phyloP scores from a whole-genome alignment of 92 coral and sea anemone species.

The Parazoanthus swiftii region DNA sequence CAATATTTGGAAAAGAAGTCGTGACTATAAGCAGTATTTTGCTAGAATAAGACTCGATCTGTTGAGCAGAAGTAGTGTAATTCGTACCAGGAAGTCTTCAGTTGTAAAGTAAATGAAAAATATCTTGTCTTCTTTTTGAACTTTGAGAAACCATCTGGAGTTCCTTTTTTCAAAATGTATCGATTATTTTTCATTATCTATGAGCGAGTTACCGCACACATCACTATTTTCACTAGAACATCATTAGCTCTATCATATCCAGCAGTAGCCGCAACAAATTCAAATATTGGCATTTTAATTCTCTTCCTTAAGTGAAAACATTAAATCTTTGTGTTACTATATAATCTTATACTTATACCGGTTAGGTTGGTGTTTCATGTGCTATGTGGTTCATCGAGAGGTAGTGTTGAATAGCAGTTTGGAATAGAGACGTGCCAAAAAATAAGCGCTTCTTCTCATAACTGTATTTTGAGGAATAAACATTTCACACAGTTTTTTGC shows the following conservation, averaged over 20 bases:
- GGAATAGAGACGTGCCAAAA: conserved; percentile 2
- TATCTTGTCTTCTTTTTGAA: no score
- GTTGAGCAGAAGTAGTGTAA: neutral
- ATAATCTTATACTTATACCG: neutral
- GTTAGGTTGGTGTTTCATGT: neutral
- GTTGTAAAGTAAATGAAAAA: no score
- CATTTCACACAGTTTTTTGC: neutral
- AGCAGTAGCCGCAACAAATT: neutral
- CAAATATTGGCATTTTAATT: neutral
- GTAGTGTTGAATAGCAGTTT: neutral
- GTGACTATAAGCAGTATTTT: neutral
- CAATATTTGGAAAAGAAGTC: no score
- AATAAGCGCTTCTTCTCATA: neutral
- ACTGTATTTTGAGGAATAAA: conserved; percentile 6
- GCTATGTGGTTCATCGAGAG: neutral
- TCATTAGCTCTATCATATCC: neutral
- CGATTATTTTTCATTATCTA: no score
- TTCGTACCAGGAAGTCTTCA: neutral
- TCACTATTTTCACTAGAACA: neutral
- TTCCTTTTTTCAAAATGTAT: no score
- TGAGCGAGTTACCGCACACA: no score
- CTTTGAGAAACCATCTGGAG: no score
- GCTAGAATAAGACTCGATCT: neutral
- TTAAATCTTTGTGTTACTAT: neutral
- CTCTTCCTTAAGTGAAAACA: conserved; percentile 6